These are phyloP conservation scores for Typhlichthys subterraneus DNA, from an alignment of 2,797 vertebrate genomes.

Conservation along the genomic window DNA sequence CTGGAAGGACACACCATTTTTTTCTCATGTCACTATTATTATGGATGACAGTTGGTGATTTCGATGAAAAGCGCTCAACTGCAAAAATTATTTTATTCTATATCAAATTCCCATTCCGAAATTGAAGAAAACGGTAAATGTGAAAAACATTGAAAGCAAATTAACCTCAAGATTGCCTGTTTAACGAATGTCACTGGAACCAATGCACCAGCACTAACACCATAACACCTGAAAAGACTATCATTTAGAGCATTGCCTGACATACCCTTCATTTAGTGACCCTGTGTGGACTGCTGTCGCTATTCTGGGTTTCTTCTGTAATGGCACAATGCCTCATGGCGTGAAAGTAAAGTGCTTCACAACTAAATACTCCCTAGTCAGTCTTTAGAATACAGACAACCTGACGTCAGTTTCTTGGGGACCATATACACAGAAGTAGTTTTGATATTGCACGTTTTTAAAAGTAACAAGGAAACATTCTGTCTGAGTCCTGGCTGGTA, in stretches of 20 bases:
- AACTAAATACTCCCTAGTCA: constrained; percentile 42
- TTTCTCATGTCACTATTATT: no score
- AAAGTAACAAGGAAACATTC: constrained; percentile 33
- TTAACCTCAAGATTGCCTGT: constrained; percentile 23
- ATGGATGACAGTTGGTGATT: no score
- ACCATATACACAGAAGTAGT: constrained; percentile 26
- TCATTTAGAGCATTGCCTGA: neutral
- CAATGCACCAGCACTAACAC: neutral
- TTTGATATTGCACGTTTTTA: constrained; percentile 45
- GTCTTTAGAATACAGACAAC: constrained; percentile 41
- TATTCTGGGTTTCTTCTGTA: constrained; percentile 13
- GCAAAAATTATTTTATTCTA: no score
- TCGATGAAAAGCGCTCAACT: no score
- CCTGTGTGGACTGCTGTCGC: neutral
- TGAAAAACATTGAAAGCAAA: neutral
- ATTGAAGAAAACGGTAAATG: no score
- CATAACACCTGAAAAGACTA: neutral
- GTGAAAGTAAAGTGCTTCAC: constrained; percentile 33
- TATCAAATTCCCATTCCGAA: no score
- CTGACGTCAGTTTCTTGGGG: constrained; percentile 29
- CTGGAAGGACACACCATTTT: no score
- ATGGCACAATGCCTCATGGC: constrained; percentile 44
- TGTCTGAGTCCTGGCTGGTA: constrained; percentile 23
- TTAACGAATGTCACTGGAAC: constrained; percentile 25
- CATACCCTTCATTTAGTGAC: neutral